A percentile compares a stretch with the other conserved stretches of the same genome.
Conservation (phyloP, 2,113 vertebrate genomes). For the Sceloporus tristichus region DNA sequence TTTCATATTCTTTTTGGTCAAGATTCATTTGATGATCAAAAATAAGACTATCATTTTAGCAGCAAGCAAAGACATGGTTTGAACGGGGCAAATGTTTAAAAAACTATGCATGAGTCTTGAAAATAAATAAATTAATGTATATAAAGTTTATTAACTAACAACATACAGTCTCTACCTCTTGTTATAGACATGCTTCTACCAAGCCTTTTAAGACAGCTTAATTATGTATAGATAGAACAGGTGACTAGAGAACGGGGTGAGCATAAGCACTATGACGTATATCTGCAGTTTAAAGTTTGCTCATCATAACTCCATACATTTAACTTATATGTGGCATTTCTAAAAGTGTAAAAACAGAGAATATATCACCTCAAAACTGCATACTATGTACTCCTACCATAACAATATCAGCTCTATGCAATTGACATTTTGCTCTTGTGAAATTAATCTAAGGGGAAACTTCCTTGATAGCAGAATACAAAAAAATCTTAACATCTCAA, state of each 20-base stretch:
- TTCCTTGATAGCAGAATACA: constrained; percentile 17
- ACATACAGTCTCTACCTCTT: neutral
- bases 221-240: neutral
- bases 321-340: constrained; percentile 58
- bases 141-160: neutral
- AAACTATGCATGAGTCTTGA: neutral
- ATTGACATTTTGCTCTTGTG: neutral
- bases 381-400: neutral
- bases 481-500: neutral
- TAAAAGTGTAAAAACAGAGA: constrained; percentile 20
- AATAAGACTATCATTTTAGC: neutral
- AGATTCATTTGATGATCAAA: neutral
- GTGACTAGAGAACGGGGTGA: constrained; percentile 49
- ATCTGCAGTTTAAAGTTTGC: constrained; percentile 64
- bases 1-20: neutral
- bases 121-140: neutral
- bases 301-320: constrained; percentile 55
- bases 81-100: neutral
- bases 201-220: neutral
- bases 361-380: constrained; percentile 31
- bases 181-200: neutral
- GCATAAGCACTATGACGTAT: constrained; percentile 61
- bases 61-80: neutral
- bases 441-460: neutral
- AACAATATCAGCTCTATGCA: neutral